Conservation (phyloP, 2,797 vertebrate genomes). For the Lophius americanus region DNA sequence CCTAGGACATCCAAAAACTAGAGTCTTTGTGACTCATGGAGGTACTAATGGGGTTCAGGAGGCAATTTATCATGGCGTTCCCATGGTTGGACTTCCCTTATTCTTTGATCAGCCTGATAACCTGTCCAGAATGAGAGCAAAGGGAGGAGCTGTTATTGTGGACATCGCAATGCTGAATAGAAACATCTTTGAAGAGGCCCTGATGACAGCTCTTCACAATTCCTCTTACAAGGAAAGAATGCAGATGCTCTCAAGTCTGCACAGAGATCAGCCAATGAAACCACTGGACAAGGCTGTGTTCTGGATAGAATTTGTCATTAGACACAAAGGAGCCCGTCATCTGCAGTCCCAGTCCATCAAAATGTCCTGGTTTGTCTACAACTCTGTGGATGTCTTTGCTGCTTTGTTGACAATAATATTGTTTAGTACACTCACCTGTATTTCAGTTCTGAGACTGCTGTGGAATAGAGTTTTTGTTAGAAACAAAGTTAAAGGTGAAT, state of each 20-base stretch:
- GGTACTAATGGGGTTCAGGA: constrained; percentile 80
- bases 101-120: constrained; percentile 81
- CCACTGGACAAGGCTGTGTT: constrained; percentile 77
- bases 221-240: constrained; percentile 77
- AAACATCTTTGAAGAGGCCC: constrained; percentile 63
- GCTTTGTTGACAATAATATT: constrained; percentile 44
- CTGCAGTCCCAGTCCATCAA: constrained; percentile 68
- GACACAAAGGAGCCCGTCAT: constrained; percentile 77
- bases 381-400: constrained; percentile 70
- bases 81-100: constrained; percentile 71
- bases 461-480: constrained; percentile 40
- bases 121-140: constrained; percentile 67
- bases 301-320: constrained; percentile 83
- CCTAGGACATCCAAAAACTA: constrained; percentile 78
- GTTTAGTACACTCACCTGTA: constrained; percentile 28
- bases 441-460: constrained; percentile 38
- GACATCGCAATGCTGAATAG: constrained; percentile 60
- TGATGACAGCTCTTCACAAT: constrained; percentile 68
- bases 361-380: constrained; percentile 78
- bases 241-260: constrained; percentile 76
- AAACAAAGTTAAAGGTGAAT: constrained; percentile 58
- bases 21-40: constrained; percentile 77
- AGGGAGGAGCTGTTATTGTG: constrained; percentile 71
- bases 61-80: constrained; percentile 77
- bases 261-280: constrained; percentile 73